phyloP scores from a whole-genome alignment of 2,888 invertebrate species.

The Adineta ricciae region DNA sequence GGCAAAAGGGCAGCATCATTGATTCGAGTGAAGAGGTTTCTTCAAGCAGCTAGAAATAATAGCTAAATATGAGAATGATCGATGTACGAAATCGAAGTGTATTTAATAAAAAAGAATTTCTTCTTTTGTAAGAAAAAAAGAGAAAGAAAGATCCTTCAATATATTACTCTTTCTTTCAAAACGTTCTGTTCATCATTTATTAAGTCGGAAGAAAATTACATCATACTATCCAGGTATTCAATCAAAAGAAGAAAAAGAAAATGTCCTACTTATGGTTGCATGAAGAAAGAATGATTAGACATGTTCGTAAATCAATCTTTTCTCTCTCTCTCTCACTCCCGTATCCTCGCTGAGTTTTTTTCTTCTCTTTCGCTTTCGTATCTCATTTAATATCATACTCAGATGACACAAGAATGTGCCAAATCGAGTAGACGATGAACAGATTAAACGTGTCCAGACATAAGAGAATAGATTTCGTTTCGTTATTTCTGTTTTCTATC shows the following conservation, averaged over 20 bases:
- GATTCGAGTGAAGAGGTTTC: not conserved
- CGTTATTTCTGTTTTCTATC: not conserved
- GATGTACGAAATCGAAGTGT: too few relatives aligned
- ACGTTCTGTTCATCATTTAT: too few relatives aligned
- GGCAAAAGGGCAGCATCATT: not conserved
- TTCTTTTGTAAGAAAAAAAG: not conserved
- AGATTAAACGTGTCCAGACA: conserved; percentile 9
- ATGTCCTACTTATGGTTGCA: not conserved
- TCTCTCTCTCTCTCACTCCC: too few relatives aligned
- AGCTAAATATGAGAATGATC: not conserved
- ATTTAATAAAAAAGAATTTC: too few relatives aligned
- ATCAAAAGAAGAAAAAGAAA: not conserved
- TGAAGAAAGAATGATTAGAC: not conserved
- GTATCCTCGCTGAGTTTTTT: too few relatives aligned
- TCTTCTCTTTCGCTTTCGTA: too few relatives aligned
- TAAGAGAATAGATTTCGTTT: not conserved
- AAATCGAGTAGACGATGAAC: conserved; percentile 3
- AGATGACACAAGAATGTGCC: conserved; percentile 7
- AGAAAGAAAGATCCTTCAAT: too few relatives aligned
- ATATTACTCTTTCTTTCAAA: too few relatives aligned
- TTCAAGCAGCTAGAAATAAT: not conserved
- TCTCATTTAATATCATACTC: not conserved
- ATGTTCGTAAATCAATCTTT: not conserved
- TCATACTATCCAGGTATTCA: not conserved
- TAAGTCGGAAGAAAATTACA: not conserved